These are phyloP conservation scores for Hyphantria cunea DNA, from an alignment of 1,140 invertebrate genomes.

Conservation along the genomic window DNA sequence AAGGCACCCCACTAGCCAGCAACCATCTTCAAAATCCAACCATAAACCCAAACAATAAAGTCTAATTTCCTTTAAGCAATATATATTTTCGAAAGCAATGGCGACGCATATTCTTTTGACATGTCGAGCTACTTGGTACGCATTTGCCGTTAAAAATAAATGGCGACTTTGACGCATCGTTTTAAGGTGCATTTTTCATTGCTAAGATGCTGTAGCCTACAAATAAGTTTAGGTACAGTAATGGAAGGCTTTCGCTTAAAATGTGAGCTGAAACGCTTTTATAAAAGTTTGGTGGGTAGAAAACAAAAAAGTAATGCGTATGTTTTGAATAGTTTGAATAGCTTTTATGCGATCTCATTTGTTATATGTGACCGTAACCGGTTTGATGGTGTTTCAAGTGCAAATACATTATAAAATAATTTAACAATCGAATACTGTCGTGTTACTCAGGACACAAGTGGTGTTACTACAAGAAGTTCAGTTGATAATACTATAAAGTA, in stretches of 20 bases:
- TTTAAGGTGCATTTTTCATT: constrained; percentile 33
- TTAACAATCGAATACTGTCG: too few species aligned
- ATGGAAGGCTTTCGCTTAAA: constrained; percentile 43
- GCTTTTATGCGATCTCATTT: constrained; percentile 15
- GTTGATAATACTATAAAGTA: too few species aligned
- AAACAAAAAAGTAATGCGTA: constrained; percentile 30
- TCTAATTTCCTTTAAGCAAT: constrained; percentile 31
- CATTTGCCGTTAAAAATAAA: constrained; percentile 34
- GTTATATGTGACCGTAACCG: constrained; percentile 1
- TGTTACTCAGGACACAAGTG: too few species aligned
- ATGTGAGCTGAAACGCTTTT: constrained; percentile 40
- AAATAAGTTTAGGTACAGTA: constrained; percentile 49
- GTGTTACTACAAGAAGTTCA: too few species aligned
- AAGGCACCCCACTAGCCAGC: constrained; percentile 33
- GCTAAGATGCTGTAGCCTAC: constrained; percentile 36
- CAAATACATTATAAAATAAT: too few species aligned
- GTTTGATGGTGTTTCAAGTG: neutral
- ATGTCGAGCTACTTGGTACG: constrained; percentile 50
- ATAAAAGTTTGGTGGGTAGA: constrained; percentile 26
- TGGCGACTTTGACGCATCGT: constrained; percentile 38
- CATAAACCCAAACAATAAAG: constrained; percentile 19
- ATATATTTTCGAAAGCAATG: constrained; percentile 32
- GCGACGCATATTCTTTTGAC: constrained; percentile 48
- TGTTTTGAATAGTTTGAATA: constrained; percentile 23
- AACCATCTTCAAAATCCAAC: constrained; percentile 32